A percentile compares a stretch with the other conserved stretches of the same genome.
Conservation (phyloP, 2,113 vertebrate species). For the Odontophorus gujanensis region DNA sequence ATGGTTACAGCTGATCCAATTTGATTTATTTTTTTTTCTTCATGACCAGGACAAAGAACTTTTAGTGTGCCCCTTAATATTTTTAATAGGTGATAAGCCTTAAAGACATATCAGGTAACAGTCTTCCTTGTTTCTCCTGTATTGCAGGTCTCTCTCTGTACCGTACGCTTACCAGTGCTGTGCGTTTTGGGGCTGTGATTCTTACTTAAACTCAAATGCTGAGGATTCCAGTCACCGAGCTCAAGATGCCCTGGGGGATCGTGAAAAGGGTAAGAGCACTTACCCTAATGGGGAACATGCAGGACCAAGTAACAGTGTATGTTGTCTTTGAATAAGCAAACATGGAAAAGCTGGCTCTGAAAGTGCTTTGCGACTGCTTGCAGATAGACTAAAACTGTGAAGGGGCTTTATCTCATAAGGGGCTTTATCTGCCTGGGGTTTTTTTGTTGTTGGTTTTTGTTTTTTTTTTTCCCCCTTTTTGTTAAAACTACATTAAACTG, state of each 20-base stretch:
- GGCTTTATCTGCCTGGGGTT: not conserved
- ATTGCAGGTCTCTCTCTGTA: constrained; percentile 90
- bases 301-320: accelerated
- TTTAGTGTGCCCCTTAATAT: not conserved
- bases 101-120: not conserved
- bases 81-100: not conserved
- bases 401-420: not conserved
- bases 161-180: constrained; percentile 98
- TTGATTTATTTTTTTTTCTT: not conserved
- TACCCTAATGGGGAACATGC: not conserved
- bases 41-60: not conserved
- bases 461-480: not conserved
- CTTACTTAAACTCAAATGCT: constrained; percentile 75
- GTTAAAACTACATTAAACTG: not conserved
- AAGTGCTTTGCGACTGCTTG: not conserved
- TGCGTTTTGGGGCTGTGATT: constrained; percentile 91
- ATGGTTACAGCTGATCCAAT: not conserved
- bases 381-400: not conserved
- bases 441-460: not conserved
- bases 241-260: constrained; percentile 64
- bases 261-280: constrained; percentile 72
- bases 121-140: not conserved
- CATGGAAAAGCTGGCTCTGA: not conserved
- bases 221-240: constrained; percentile 81
- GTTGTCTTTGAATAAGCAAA: not conserved